Base-by-base conservation (phyloP, 1,140 invertebrate genomes). In the Drosophila arawakana region DNA sequence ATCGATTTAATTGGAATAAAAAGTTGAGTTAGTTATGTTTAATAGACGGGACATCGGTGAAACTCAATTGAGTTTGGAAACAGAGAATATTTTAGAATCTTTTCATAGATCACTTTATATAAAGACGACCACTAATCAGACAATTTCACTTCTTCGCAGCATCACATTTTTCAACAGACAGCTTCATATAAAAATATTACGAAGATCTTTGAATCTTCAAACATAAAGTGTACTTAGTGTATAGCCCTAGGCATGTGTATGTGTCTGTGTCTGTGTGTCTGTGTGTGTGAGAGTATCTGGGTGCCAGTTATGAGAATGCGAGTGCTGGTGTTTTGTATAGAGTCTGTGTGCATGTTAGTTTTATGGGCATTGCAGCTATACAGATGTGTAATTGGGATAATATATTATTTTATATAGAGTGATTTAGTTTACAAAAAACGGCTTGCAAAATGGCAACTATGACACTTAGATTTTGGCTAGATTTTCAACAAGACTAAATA, bases 371-470 rank as follows among this genome's bases (percentile, higher is more conserved):
- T 61, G 74, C 81, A 77, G 73, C 65, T 82, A 82, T 74, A 80
- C 67, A 69, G 58, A 73, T 74, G 55, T 49, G 47, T 63, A 13
- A 10, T 18, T 70, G 25, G 11, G 37, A 11, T 61, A 46, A 50
- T 50, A 50, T 30, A 30, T 30, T 30, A 30, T 30, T 39, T 57
- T 60, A 71, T 63, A 63, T 57, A 21, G 11, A 37, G 52, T 68
- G 72, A 37, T 71, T 66, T 76, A 62, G 61, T 44, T 52, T 54
- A 75, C 70, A 63, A 66, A 76, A 74, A 73, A 76, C 67, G 60
- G 67, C 63, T 89, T 71, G 63, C 80, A 83, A 88, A 79, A 69
- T 71, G 77, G 84, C 80, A 89, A 78, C 84, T 89, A 89, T 70
- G 78, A 89, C 84, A 89, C 72, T 78, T 78, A 89, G 80, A 89